Base-by-base conservation (phyloP, 2,888 invertebrate species). In the Silvanus unidentatus region DNA sequence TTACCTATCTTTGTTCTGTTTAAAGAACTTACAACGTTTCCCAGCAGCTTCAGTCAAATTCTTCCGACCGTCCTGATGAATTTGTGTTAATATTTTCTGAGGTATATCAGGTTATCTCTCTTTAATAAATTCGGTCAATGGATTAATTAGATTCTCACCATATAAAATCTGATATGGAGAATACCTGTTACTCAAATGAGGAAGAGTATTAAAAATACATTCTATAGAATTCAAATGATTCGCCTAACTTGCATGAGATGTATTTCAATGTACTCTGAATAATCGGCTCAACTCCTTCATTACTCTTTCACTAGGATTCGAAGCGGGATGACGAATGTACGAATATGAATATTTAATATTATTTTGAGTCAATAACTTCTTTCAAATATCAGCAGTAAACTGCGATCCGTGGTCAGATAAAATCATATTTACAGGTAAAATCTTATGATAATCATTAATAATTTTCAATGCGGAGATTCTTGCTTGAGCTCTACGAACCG, bases 371-470 rank as follows among this genome's bases (percentile, higher is more conserved):
- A 48, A 10, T 15, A 32, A 11, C 2, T 42, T 15, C 12, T 35
- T 16, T 57, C 59, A 58, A 9, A 16, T 36, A 11, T 44, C 37
- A 1, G 51, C 46, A 1, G 54, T 49, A 40, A 60, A 59, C 38
- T 59, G 58, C 10, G 46, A 39, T 8, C 58, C 58, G 29, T 56
- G 52, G 36, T 54, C 55, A 10, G 34, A 42, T n/a, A 52, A 22
- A 0, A 50, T 27, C n/a, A n/a, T n/a, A n/a, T 40, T 32, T 4
- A 39, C 13, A 3, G 12, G n/a, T 16, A 50, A 41, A 9, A 44
- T 14, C 15, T 44, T 39, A 15, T 6, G 2, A 47, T 45, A 50
- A 16, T 49, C 44, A 2, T 47, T n/a, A 6, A 48, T 8, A 10
- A 48, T 30, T 30, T 42, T 44, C 0, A 41, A 35, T 4, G 44